Base-by-base conservation (phyloP, 2,888 invertebrate species). In the Keiferia lycopersicella region DNA sequence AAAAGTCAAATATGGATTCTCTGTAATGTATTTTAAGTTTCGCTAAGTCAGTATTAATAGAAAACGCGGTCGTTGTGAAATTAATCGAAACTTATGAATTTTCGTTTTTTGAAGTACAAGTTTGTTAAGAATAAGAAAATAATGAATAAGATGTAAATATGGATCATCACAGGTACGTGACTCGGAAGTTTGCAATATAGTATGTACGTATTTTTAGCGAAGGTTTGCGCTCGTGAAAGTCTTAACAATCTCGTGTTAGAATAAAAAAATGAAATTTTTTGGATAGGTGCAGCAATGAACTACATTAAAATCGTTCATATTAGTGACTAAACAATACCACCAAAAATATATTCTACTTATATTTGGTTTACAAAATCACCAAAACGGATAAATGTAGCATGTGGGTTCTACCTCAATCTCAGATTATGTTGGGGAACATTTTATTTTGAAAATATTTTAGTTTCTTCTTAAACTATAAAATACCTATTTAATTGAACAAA, bases 1-100 rank as follows among this genome's bases (percentile, higher is more conserved):
- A 20, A 51, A 51, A 51, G 51, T 20, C 11, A 50, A 41, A 51
- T 41, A 20, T 34, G 61, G 22, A 45, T 51, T 63, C 26, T 48
- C 50, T 64, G 48, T 26, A 61, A 58, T 65, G 63, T 67, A 34
- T 61, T 67, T 26, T 66, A 65, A 64, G 63, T 65, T 65, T 66
- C 67, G 64, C 65, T 73, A 72, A 72, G 79, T 81, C 83, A 83
- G 83, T 83, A 83, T 83, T 83, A 83, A 72, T 69, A 66, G 58
- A 66, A 50, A 30, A 39, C 38, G 30, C 53, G 61, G 69, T 61
- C 38, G 60, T 63, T 56, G 41, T 61, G 61, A 67, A 63, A 62
- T 63, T 62, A 58, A 64, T 53, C 60, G 53, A 57, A 62, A 41
- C 60, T 65, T 53, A 62, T 61, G 57, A 58, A 61, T 51, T 61